A percentile compares a stretch with the other conserved stretches of the same genome.
Conservation (phyloP, 2,113 vertebrate species). For the Poeciliopsis prolifica region DNA sequence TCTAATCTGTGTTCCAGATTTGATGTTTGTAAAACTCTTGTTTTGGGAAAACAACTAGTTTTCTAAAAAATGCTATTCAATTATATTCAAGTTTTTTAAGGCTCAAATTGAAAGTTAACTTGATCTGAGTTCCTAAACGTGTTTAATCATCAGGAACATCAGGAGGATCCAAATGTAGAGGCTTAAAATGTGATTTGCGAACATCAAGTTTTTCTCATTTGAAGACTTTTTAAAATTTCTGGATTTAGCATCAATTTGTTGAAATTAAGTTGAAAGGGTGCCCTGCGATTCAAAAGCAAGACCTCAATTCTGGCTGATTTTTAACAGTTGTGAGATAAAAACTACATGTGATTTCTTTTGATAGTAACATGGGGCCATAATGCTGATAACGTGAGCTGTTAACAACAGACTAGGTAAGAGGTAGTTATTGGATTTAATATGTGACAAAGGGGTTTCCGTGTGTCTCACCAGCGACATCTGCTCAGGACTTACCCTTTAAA, state of each 20-base stretch:
- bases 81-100: neutral
- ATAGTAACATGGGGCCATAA: slow-evolving; percentile 31
- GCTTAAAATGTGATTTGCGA: neutral
- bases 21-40: no score
- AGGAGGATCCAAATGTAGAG: neutral
- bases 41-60: no score
- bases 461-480: slow-evolving; percentile 58
- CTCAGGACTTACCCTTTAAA: slow-evolving; percentile 59
- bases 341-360: slow-evolving; percentile 15
- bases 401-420: slow-evolving; percentile 16
- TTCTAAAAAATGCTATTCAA: no score
- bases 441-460: slow-evolving; percentile 26
- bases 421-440: slow-evolving; percentile 11
- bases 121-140: neutral
- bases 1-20: no score
- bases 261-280: neutral
- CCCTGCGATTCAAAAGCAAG: neutral
- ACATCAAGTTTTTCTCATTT: neutral
- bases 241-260: neutral
- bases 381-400: slow-evolving; percentile 16
- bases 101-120: neutral
- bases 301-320: neutral
- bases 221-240: neutral
- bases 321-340: neutral
- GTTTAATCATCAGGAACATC: neutral